A percentile compares a stretch with the other conserved stretches of the same genome.
Evolutionary conservation across 2,113 vertebrate species (phyloP).

Genomic region (Dasyurus viverrinus): DNA sequence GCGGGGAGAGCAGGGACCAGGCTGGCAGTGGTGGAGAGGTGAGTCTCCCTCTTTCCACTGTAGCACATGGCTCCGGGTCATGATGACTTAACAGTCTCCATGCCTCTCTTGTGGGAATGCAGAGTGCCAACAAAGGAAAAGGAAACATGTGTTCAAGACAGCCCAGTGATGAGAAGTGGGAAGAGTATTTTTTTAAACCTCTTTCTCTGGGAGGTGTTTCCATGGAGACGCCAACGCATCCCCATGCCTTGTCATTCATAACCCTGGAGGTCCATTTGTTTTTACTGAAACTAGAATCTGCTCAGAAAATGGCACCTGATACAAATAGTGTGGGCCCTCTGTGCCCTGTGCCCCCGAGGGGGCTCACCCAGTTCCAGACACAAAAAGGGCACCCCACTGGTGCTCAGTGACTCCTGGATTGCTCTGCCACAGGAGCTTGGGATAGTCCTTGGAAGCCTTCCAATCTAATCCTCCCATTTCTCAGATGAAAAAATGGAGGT

Average conservation of each 20-base stretch:
- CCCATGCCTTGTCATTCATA: neutral
- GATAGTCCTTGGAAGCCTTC: neutral
- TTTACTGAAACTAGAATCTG: neutral
- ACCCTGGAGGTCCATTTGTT: neutral
- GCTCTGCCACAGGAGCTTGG: neutral
- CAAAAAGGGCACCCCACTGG: neutral
- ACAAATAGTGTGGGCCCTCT: neutral
- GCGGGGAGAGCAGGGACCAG: neutral
- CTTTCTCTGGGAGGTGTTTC: constrained; percentile 47
- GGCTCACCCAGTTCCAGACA: neutral
- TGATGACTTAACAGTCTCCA: neutral
- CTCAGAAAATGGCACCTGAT: neutral
- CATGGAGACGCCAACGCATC: constrained; percentile 42
- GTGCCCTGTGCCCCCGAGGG: neutral
- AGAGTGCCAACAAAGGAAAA: neutral
- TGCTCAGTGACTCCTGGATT: neutral
- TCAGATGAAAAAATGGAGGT: neutral
- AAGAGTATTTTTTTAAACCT: neutral
- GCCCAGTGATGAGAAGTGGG: constrained; percentile 2
- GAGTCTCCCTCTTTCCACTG: neutral
- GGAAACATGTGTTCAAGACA: neutral
- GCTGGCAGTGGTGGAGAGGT: neutral
- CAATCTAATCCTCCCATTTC: neutral
- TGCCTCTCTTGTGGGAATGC: neutral
- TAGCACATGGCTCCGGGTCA: neutral